Base-by-base conservation (phyloP, 2,113 vertebrate genomes). In the Anthoscopus minutus region DNA sequence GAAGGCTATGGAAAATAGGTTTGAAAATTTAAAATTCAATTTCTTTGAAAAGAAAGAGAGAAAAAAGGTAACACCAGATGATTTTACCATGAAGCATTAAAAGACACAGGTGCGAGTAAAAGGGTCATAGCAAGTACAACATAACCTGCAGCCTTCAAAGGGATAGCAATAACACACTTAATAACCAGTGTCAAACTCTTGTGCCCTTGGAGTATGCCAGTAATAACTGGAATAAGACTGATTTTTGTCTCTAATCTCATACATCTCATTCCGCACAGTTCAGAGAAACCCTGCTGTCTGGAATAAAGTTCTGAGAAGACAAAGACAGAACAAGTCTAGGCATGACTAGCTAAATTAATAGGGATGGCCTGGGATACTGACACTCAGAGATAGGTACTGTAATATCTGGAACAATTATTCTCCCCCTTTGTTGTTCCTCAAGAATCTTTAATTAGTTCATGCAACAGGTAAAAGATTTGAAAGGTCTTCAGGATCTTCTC, bases 181-280 rank as follows among this genome's bases (percentile, higher is more conserved):
- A 81, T 81, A 84, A 87, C n/a, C 70, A 57, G 28, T 69, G 77
- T 67, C 72, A 91, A 87, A 61, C 67, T 53, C 77, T 69, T 67
- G 53, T 81, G 84, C 61, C 86, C 37, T 93, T 72, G 51, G 65
- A 89, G 57, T 86, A 89, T 91, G 92, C 45, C 73, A 92, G 44
- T 81, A 92, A 82, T 86, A 92, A 94, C 51, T 78, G 60, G 65
- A 93, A 58, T 77, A 88, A 83, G 86, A 19, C 72, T 91, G 53
- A 73, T 57, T 86, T 93, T 94, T 89, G 58, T 86, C 51, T 88
- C 71, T 92, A 74, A 86, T 79, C 40, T 95, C 82, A 12, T 13
- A 28, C 6, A 1, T 54, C 30, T 91, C 64, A 37, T 66, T 88
- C 65, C 44, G 35, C 57, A 45, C 47, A 78, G 60, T 74, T 88